A percentile compares a stretch with the other conserved stretches of the same genome.
Evolutionary conservation across 2,797 vertebrate species (phyloP).

Genomic region (Falco columbarius): DNA sequence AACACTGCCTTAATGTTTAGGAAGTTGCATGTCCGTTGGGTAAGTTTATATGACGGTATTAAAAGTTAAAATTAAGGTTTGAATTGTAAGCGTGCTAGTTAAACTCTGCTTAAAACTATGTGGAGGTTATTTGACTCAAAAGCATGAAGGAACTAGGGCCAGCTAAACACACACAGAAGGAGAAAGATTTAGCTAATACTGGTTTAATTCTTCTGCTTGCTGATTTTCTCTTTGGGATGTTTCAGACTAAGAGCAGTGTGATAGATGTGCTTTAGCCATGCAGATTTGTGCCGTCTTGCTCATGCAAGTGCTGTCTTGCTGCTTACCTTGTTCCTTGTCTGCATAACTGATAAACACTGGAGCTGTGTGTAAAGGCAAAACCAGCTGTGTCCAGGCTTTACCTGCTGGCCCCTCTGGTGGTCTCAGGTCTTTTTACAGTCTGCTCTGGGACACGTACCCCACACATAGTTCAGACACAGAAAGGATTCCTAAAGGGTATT

Average conservation of each 20-base stretch:
- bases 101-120: background rate
- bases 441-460: fast-evolving
- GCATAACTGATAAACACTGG: background rate
- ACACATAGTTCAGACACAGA: fast-evolving
- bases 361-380: background rate
- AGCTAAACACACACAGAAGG: background rate
- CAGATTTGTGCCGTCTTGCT: background rate
- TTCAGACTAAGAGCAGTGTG: background rate
- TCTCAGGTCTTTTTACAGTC: background rate
- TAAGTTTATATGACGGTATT: background rate
- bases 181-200: background rate
- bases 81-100: background rate
- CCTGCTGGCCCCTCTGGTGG: background rate
- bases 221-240: background rate
- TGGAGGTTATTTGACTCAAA: background rate
- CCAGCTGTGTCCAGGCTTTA: too few species aligned
- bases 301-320: background rate
- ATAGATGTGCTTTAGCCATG: background rate
- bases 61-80: background rate
- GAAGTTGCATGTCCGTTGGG: background rate
- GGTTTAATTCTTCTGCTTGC: background rate
- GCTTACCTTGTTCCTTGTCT: background rate
- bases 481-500: background rate
- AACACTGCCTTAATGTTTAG: background rate
- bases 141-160: background rate